phyloP scores from a whole-genome alignment of 2,797 vertebrate species.

The Toxotes lorentzi region DNA sequence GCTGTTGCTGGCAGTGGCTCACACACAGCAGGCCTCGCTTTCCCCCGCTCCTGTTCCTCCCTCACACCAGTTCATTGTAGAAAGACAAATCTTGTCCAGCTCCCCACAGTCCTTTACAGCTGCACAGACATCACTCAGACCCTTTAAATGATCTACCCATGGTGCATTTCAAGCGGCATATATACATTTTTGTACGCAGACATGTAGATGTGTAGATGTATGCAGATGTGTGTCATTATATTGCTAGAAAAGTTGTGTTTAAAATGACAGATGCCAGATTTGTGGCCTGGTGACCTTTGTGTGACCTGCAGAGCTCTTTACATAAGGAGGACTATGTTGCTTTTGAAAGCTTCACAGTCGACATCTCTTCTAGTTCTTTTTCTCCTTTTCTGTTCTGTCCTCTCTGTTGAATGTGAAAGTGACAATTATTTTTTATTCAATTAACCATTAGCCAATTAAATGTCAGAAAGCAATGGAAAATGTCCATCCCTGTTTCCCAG shows the following conservation, averaged over 20 bases:
- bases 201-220: slow-evolving; percentile 24
- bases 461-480: background rate
- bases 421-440: background rate
- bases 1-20: slow-evolving; percentile 45
- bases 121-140: slow-evolving; percentile 19
- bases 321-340: background rate
- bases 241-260: slow-evolving; percentile 30
- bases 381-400: background rate
- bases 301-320: slow-evolving; percentile 30
- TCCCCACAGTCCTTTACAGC: slow-evolving; percentile 24
- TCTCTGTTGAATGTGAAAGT: background rate
- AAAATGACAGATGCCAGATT: slow-evolving; percentile 32
- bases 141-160: slow-evolving; percentile 6
- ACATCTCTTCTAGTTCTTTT: background rate
- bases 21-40: slow-evolving; percentile 35
- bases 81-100: slow-evolving; percentile 12
- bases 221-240: slow-evolving; percentile 17
- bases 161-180: slow-evolving; percentile 13
- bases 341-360: background rate
- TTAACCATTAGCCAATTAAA: background rate
- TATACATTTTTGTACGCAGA: slow-evolving; percentile 1
- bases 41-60: background rate
- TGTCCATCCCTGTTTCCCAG: no score
- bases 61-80: background rate
- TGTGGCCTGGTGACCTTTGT: slow-evolving; percentile 29